A percentile compares a stretch with the other conserved stretches of the same genome.
phyloP scores from a whole-genome alignment of 2,888 invertebrate species.

The Trissoscelio sp. region DNA sequence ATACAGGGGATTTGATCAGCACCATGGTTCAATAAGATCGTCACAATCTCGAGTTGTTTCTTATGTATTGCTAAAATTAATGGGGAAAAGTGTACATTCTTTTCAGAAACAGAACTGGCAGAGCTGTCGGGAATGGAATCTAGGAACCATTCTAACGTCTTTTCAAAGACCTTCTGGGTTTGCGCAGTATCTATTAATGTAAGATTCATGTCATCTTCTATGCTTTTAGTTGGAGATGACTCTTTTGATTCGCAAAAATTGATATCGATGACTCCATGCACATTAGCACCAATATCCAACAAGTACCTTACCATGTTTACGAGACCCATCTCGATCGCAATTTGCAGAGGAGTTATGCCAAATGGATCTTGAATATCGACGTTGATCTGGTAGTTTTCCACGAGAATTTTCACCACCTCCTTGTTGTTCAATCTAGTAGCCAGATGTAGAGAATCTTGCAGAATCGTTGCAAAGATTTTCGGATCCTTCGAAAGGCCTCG shows the following conservation, averaged over 20 bases:
- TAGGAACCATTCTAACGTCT: no score
- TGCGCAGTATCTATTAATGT: background rate
- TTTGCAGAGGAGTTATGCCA: conserved; percentile 16
- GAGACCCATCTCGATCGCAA: conserved; percentile 44
- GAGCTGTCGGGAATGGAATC: no score
- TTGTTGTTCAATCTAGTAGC: conserved; percentile 42
- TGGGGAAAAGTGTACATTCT: no score
- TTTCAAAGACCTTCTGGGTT: no score
- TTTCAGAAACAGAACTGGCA: no score
- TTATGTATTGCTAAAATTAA: conserved; percentile 24
- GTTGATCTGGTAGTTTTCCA: conserved; percentile 42
- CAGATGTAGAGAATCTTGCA: conserved; percentile 27
- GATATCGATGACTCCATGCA: background rate
- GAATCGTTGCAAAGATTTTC: conserved; percentile 2
- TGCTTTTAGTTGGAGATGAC: background rate
- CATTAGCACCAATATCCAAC: conserved; percentile 25
- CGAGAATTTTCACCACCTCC: conserved; percentile 27
- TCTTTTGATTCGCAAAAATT: background rate
- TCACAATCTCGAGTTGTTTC: conserved; percentile 39
- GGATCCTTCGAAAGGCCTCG: conserved; percentile 34
- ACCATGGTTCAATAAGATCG: conserved; percentile 4
- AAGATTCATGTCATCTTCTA: background rate
- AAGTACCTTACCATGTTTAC: conserved; percentile 21
- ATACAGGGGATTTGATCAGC: conserved; percentile 14
- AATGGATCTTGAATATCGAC: conserved; percentile 23